Evolutionary conservation across 2,888 invertebrate species (phyloP).

Genomic region (Synergus japonicus): DNA sequence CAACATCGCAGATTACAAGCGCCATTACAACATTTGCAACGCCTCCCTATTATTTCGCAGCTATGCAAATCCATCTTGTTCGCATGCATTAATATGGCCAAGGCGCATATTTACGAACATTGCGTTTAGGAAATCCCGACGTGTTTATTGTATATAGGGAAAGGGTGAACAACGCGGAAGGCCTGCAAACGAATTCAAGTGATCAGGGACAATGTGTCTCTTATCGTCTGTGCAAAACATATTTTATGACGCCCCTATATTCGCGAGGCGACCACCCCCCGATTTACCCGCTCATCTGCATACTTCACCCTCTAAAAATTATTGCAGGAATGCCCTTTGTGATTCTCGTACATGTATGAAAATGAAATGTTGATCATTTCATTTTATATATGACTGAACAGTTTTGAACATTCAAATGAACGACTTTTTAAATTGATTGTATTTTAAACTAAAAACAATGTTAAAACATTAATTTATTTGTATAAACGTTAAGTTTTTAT

Average conservation of each 20-base stretch:
- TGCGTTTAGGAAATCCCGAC: conserved; percentile 38
- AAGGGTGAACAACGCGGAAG: conserved; percentile 57
- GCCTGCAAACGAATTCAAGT: conserved; percentile 56
- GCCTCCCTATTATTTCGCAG: conserved; percentile 29
- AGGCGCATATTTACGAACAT: conserved; percentile 33
- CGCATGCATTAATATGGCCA: conserved; percentile 12
- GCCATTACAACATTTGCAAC: conserved; percentile 19
- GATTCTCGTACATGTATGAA: neutral
- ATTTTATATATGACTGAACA: too few species aligned
- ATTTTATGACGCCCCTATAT: conserved; percentile 3
- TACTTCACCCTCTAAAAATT: neutral
- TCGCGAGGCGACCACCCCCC: neutral
- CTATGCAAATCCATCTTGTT: conserved; percentile 25
- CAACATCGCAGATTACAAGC: neutral
- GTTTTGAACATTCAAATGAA: too few species aligned
- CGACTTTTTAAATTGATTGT: too few species aligned
- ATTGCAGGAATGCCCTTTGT: neutral
- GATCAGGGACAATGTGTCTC: conserved; percentile 47
- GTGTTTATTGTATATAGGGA: conserved; percentile 46
- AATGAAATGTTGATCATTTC: too few species aligned
- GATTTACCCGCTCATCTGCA: neutral
- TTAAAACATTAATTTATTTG: too few species aligned
- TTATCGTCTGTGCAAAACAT: conserved; percentile 37
- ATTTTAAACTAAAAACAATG: too few species aligned
- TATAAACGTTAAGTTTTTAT: too few species aligned